phyloP scores from a whole-genome alignment of 2,113 vertebrate genomes.

The Peromyscus californicus region DNA sequence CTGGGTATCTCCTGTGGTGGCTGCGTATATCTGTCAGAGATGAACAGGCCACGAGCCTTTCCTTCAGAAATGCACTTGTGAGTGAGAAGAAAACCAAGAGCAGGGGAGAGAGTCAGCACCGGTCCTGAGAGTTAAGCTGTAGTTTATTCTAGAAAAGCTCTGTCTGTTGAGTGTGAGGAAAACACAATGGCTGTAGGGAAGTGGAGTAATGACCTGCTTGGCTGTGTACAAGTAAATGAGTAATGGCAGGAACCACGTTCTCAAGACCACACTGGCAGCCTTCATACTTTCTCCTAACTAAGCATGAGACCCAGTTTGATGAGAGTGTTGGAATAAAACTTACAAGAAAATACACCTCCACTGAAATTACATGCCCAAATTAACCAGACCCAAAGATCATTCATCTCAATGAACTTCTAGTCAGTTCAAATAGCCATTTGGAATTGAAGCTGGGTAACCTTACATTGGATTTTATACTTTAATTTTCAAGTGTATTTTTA shows the following conservation, averaged over 20 bases:
- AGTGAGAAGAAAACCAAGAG: neutral
- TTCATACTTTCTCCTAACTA: neutral
- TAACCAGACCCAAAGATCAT: neutral
- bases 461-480: neutral
- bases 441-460: neutral
- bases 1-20: rapidly evolving
- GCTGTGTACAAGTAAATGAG: neutral
- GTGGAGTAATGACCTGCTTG: neutral
- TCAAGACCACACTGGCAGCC: neutral
- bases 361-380: neutral
- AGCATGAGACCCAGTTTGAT: neutral
- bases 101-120: neutral
- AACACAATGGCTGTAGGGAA: neutral
- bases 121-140: neutral
- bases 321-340: neutral
- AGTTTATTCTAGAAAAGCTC: neutral
- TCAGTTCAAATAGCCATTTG: neutral
- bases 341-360: neutral
- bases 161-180: neutral
- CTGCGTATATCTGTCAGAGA: no score
- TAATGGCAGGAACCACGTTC: neutral
- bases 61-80: neutral
- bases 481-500: neutral
- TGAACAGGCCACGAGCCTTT: rapidly evolving
- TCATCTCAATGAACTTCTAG: neutral